Evolutionary conservation across 23 tunicate species (phyloP).

Genomic region (Styela plicata): DNA sequence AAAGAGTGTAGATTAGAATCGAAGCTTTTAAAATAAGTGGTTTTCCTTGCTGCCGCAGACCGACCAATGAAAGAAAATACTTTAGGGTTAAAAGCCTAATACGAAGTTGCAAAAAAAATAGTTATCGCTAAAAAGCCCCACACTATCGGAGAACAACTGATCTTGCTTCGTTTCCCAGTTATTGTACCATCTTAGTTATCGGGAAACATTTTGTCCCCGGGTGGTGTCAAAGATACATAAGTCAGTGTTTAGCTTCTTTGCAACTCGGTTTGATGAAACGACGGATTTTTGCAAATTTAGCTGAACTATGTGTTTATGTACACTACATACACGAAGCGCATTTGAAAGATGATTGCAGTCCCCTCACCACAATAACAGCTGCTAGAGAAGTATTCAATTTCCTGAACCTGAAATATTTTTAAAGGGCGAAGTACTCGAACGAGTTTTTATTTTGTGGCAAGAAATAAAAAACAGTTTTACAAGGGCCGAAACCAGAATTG

Average conservation of each 20-base stretch:
- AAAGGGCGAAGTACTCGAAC: not conserved
- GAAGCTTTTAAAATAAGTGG: too few species aligned
- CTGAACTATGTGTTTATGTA: slow-evolving; percentile 49
- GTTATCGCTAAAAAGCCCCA: slow-evolving; percentile 60
- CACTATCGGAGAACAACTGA: slow-evolving; percentile 64
- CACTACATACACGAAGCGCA: slow-evolving; percentile 53
- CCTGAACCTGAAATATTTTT: slow-evolving; percentile 20
- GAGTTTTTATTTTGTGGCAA: slow-evolving; percentile 1
- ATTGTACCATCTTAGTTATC: slow-evolving; percentile 48
- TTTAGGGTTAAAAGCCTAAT: slow-evolving; percentile 51
- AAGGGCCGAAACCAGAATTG: slow-evolving; percentile 41
- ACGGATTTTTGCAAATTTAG: slow-evolving; percentile 35
- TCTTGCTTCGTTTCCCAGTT: slow-evolving; percentile 4
- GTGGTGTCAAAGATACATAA: slow-evolving; percentile 55
- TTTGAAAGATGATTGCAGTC: slow-evolving; percentile 38
- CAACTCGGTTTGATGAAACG: slow-evolving; percentile 50
- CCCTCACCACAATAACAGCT: slow-evolving; percentile 46
- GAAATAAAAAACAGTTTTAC: slow-evolving; percentile 25
- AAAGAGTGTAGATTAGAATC: too few species aligned
- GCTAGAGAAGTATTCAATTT: slow-evolving; percentile 40
- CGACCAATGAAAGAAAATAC: slow-evolving; percentile 55
- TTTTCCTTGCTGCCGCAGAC: too few species aligned
- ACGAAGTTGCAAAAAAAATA: slow-evolving; percentile 58
- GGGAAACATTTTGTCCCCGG: slow-evolving; percentile 56
- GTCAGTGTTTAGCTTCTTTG: slow-evolving; percentile 48